Conservation (phyloP, 53 echinoderm and acorn worm genomes). For the Glandiceps talaboti region DNA sequence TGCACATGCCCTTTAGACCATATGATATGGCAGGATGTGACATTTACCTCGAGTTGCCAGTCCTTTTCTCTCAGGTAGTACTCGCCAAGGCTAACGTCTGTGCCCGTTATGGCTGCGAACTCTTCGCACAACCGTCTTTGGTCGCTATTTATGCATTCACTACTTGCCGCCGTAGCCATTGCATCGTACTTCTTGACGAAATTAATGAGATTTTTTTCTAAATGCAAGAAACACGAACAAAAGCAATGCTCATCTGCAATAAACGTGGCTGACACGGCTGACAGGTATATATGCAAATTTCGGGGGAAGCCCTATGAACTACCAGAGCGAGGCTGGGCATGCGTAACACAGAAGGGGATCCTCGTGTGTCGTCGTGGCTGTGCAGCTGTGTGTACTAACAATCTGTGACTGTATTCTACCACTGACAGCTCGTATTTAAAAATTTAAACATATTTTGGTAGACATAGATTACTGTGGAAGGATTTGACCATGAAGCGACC, state of each 20-base stretch:
- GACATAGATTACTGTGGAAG: no score
- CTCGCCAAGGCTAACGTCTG: slow-evolving; percentile 19
- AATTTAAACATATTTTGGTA: no score
- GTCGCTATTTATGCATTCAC: not conserved
- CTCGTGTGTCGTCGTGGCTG: no score
- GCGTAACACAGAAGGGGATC: not conserved
- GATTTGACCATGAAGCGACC: no score
- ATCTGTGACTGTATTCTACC: no score
- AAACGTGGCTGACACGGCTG: not conserved
- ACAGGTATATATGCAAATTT: not conserved
- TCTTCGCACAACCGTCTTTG: not conserved
- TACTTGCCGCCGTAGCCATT: not conserved
- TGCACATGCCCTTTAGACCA: no score
- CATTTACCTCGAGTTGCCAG: slow-evolving; percentile 27
- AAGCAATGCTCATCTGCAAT: not conserved
- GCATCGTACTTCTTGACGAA: not conserved
- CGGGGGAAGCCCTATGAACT: not conserved
- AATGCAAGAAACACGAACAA: no score
- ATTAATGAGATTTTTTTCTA: no score
- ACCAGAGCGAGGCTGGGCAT: not conserved
- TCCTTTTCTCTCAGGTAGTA: slow-evolving; percentile 20
- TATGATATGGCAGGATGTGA: no score
- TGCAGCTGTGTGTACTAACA: no score
- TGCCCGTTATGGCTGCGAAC: slow-evolving; percentile 25
- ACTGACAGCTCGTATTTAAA: no score